Evolutionary conservation across 1,140 invertebrate species (phyloP).

Genomic region (Pissodes strobi): DNA sequence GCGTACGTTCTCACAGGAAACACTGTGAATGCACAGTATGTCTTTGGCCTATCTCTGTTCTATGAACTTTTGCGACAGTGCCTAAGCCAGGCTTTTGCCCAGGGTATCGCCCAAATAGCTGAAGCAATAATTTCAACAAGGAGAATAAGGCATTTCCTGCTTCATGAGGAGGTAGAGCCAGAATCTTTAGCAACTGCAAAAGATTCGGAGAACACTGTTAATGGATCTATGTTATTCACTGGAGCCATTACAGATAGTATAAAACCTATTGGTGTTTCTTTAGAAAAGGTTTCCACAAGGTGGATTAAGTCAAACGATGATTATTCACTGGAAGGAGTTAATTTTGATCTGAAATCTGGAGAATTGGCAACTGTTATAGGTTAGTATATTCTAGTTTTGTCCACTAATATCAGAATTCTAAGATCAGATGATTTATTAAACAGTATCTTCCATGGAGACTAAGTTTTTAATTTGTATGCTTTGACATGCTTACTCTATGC

Average conservation of each 20-base stretch:
- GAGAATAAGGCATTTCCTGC: constrained; percentile 70
- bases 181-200: background rate
- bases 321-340: constrained; percentile 63
- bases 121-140: constrained; percentile 71
- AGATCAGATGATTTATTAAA: no score
- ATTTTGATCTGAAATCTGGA: constrained; percentile 59
- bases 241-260: background rate
- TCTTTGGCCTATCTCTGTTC: constrained; percentile 72
- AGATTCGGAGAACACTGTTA: background rate
- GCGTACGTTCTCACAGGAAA: constrained; percentile 73
- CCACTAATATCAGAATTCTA: no score
- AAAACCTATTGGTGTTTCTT: constrained; percentile 54
- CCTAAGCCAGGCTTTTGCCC: constrained; percentile 75
- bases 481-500: no score
- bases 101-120: constrained; percentile 64
- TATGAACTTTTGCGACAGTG: constrained; percentile 72
- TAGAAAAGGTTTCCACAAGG: constrained; percentile 64
- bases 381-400: constrained; percentile 33
- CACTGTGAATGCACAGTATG: constrained; percentile 73
- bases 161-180: constrained; percentile 64
- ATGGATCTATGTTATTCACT: background rate
- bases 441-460: no score
- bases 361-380: constrained; percentile 70
- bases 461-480: no score
- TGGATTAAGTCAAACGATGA: constrained; percentile 62